Evolutionary conservation across 2,797 vertebrate species (phyloP).

Genomic region (Coluber constrictor): DNA sequence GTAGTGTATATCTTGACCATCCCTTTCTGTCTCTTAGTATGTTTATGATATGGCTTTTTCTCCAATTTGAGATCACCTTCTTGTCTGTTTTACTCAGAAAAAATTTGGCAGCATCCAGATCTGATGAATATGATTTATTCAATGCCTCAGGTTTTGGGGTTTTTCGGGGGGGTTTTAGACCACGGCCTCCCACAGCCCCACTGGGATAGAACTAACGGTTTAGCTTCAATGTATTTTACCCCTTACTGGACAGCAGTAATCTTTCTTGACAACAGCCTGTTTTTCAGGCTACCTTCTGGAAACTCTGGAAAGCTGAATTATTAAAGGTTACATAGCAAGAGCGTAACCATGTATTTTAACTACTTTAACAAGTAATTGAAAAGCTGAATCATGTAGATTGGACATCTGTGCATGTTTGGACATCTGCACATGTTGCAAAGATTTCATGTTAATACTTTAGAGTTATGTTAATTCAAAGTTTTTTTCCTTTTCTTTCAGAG

Average conservation of each 20-base stretch:
- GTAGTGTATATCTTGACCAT: no score
- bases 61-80: background rate
- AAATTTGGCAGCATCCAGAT: background rate
- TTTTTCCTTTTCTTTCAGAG: no score
- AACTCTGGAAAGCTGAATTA: background rate
- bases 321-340: background rate
- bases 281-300: background rate
- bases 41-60: background rate
- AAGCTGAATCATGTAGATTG: background rate
- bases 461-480: background rate
- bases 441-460: background rate
- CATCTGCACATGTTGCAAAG: background rate
- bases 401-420: no score
- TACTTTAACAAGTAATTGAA: background rate
- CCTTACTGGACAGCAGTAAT: background rate
- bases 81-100: background rate
- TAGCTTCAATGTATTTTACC: background rate
- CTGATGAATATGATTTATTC: background rate
- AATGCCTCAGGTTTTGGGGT: background rate
- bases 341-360: background rate
- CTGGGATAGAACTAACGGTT: background rate
- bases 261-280: background rate
- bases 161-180: background rate
- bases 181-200: background rate
- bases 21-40: background rate